phyloP scores from a whole-genome alignment of 2,113 vertebrate genomes.

The Morone chrysops region DNA sequence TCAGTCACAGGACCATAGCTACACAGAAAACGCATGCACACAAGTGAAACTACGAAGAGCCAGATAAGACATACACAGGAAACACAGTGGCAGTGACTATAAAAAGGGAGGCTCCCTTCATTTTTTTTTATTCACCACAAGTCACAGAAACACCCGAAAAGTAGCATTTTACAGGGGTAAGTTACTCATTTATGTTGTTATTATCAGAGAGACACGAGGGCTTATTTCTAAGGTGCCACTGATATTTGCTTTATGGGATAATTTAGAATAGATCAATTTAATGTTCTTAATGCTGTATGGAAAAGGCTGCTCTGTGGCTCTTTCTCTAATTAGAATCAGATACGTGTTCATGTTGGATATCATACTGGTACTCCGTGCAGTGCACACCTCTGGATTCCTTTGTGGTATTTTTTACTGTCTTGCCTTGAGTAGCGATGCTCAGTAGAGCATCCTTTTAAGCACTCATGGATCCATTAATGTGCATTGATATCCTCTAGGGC shows the following conservation, averaged over 20 bases:
- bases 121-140: background rate
- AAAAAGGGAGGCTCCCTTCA: background rate
- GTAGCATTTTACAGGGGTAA: slow-evolving; percentile 20
- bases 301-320: background rate
- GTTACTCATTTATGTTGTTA: slow-evolving; percentile 1
- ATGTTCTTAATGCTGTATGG: background rate
- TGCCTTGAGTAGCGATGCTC: slow-evolving; percentile 1
- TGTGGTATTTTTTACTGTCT: slow-evolving; percentile 1
- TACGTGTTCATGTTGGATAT: background rate
- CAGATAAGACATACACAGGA: slow-evolving; percentile 32
- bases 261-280: background rate
- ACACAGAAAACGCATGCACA: slow-evolving; percentile 8
- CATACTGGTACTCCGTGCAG: background rate
- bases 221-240: background rate
- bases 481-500: slow-evolving; percentile 55
- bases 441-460: slow-evolving; percentile 67
- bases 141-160: background rate
- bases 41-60: slow-evolving; percentile 12
- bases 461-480: slow-evolving; percentile 61
- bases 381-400: background rate
- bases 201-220: background rate
- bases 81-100: slow-evolving; percentile 10
- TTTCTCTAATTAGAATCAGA: background rate
- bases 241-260: background rate
- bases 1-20: slow-evolving; percentile 52